Base-by-base conservation (phyloP, 1,140 invertebrate genomes). In the Temnothorax longispinosus region DNA sequence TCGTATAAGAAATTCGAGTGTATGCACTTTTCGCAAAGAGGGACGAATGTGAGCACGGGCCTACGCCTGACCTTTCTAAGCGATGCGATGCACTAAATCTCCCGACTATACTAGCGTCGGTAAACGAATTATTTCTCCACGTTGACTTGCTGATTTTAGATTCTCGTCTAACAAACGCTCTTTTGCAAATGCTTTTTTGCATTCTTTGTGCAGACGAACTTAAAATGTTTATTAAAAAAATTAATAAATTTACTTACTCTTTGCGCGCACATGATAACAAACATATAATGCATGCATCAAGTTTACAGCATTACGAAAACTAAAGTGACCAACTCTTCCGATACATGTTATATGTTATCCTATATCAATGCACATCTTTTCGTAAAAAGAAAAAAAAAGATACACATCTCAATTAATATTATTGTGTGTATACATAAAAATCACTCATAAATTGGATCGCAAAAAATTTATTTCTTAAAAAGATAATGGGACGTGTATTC, bases 1-100 rank as follows among this genome's bases (percentile, higher is more conserved):
- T 62, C 27, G 32, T 27, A 27, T 13, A 47, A 38, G 11, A 64
- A 78, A 78, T 52, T 65, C 11, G n/a, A 81, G 35, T 71, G 21
- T 35, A 56, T 56, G 35, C 64, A 54, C n/a, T 56, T 71, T 71
- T 58, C 27, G 52, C 11, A 41, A 58, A 47, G 11, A 52, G 69
- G 47, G 15, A 82, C 78, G 38, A 82, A 71, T 54, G 35, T 21
- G 27, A 71, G 27, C 21, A 47, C 32, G 67, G 7, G 38, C n/a
- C 67, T 35, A 58, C 1, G 6, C 13, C 27, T 47, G 38, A 74
- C 41, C 38, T 47, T 82, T 74, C 27, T 21, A 35, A 72, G 10
- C 3, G 15, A 4, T 54, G 10, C 6, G 15, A 4, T 54, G 52
- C 21, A 11, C 54, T 82, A 47, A 21, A 82, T 60, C 67, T 74